These are phyloP conservation scores for Trissolcus basalis DNA, from an alignment of 1,140 invertebrate genomes.

Conservation along the genomic window DNA sequence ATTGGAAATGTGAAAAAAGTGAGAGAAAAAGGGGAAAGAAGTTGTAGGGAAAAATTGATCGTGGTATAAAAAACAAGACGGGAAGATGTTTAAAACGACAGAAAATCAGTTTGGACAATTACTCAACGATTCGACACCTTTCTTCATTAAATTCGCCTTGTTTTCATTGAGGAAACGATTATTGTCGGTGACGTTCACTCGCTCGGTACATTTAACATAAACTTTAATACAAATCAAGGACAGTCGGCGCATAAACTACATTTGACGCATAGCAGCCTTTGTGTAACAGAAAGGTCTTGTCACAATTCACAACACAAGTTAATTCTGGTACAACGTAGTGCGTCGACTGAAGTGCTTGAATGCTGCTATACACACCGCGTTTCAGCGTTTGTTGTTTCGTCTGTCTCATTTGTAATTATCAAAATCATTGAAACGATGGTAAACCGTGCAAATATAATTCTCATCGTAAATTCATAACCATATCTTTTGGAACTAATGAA, in stretches of 20 bases:
- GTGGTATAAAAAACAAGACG: no score
- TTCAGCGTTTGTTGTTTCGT: slow-evolving; percentile 18
- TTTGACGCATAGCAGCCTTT: slow-evolving; percentile 54
- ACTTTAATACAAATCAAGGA: slow-evolving; percentile 46
- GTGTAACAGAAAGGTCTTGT: slow-evolving; percentile 55
- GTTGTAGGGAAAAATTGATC: no score
- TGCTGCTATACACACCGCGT: slow-evolving; percentile 11
- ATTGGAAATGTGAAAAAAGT: no score
- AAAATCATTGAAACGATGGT: no score
- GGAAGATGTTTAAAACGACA: no score
- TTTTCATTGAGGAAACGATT: slow-evolving; percentile 6
- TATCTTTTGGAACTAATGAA: no score
- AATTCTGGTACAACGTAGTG: slow-evolving; percentile 44
- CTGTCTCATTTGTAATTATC: slow-evolving; percentile 4
- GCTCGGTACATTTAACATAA: slow-evolving; percentile 41
- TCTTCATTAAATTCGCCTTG: neutral
- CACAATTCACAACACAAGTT: slow-evolving; percentile 52
- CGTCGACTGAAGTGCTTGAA: slow-evolving; percentile 45
- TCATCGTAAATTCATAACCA: no score
- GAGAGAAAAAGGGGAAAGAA: no score
- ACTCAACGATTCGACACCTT: no score
- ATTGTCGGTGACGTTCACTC: slow-evolving; percentile 29
- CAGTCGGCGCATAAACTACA: slow-evolving; percentile 41
- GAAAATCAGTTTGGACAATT: no score
- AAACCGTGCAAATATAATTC: no score